Evolutionary conservation across 2,113 vertebrate genomes (phyloP), one percentile per base, ranked within the genome.

Genomic region (Cygnus atratus): DNA sequence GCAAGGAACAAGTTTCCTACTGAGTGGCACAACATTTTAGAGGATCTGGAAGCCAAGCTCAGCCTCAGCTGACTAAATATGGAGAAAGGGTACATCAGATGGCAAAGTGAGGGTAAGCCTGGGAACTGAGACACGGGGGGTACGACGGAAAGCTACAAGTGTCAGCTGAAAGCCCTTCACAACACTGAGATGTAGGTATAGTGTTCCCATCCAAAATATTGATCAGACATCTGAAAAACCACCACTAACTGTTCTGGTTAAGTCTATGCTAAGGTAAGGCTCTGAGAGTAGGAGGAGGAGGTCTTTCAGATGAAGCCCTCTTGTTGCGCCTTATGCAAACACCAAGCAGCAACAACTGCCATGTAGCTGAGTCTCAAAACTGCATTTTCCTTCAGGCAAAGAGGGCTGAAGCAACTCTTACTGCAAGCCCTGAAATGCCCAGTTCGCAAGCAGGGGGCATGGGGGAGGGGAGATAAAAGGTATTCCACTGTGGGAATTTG

Each of bases 31-130:
- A 87, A 65, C 7, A 3, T 84, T 94, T 94, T 33, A 2, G 63
- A 76, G 63, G 8, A 25, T 93, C 77, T 91, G 87, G 70, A 73
- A 92, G 88, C 80, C 84, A 75, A 87, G 71, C 70, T 96, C 86
- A 91, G 93, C 70, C 73, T 93, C 19, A 48, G 92, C 93, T 94
- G 92, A 92, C 95, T 96, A 96, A 96, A 96, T 96, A 96, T 96
- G 95, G 96, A 94, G 95, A 97, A 96, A 96, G 96, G 96, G 95
- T 96, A 79, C 73, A 33, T 93, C 70, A 29, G 54, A 76, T 73
- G 77, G 84, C 62, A 92, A 96, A 89, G 88, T 89, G 67, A 91
- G 95, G 55, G 24, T 76, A 57, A 88, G 90, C 73, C 88, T 91
- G 84, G 93, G 86, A 87, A 73, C 63, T 0, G n/a, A 31, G 83